Base-by-base conservation (phyloP, 1,140 invertebrate genomes). In the Andrena cerasifolii region DNA sequence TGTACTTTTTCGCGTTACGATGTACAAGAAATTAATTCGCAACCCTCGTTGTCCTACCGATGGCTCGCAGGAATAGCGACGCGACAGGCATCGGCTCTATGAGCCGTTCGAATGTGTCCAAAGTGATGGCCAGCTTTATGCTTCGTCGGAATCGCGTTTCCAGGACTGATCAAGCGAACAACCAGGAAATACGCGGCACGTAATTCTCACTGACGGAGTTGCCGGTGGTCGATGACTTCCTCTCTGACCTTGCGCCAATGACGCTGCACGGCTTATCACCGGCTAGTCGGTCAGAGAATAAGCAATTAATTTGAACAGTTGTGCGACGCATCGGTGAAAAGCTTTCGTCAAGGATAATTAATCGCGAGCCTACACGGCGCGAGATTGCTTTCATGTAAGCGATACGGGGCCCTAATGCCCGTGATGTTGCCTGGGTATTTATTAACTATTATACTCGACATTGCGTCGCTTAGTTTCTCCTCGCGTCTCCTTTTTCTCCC, bases 331-430 rank as follows among this genome's bases (percentile, higher is more conserved):
- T 74, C 65, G 82, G 82, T 84, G 81, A 76, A 84, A 84, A 84
- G 82, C 81, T 78, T 75, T 84, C 81, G 81, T 84, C 80, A 67
- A 62, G 61, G 67, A 76, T 80, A 84, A 84, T 83, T 80, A 84
- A 84, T 83, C 82, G 82, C 65, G 56, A 49, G 53, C 12, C 18
- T 21, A 0, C 26, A 21, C 16, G 54, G 47, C 56, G 36, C 59
- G 49, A 67, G 61, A 67, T 71, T 67, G 76, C 75, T 79, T 79
- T 68, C 75, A 43, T 53, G 68, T 76, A 77, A 68, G 49, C 65
- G 77, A 67, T 79, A 79, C 53, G 76, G 40, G 31, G 43, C 45
- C 21, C 31, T 33, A 26, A 62, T 33, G 33, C n/a, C 51, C 70
- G 40, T 49, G 78, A 77, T 67, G 65, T 63, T 65, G 66, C 54